Percentiles rank a stretch among this genome's conserved stretches.
phyloP scores from a whole-genome alignment of 2,888 invertebrate species.

The Myathropa florea region DNA sequence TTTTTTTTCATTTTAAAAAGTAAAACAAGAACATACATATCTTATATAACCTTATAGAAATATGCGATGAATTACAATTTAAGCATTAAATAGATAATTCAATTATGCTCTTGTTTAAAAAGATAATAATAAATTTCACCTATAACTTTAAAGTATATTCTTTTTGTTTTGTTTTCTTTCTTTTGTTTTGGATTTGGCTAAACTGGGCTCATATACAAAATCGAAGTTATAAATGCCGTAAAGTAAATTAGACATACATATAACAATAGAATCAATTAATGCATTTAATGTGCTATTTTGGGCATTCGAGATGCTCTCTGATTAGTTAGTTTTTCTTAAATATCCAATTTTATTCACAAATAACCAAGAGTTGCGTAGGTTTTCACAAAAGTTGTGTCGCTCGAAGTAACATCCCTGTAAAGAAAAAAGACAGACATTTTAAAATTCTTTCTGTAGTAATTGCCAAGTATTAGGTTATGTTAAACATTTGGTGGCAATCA shows the following conservation, averaged over 20 bases:
- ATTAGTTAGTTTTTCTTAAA: not conserved
- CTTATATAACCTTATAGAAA: constrained; percentile 66
- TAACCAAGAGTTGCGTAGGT: constrained; percentile 96
- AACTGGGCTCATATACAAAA: constrained; percentile 50
- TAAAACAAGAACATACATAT: constrained; percentile 47
- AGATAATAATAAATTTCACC: constrained; percentile 51
- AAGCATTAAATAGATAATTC: constrained; percentile 64
- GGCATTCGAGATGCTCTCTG: not conserved
- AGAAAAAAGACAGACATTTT: constrained; percentile 72
- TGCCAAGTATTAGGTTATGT: too few relatives aligned
- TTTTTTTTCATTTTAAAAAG: constrained; percentile 15
- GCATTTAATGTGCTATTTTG: constrained; percentile 4
- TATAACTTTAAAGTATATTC: not conserved
- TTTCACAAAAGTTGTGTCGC: constrained; percentile 95
- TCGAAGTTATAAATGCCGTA: constrained; percentile 19
- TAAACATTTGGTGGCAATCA: too few relatives aligned
- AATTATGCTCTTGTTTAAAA: constrained; percentile 35
- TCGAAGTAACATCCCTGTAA: constrained; percentile 90
- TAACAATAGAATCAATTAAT: constrained; percentile 56
- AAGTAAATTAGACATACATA: constrained; percentile 32
- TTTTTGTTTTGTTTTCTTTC: not conserved
- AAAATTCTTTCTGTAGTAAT: too few relatives aligned
- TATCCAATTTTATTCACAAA: constrained; percentile 83
- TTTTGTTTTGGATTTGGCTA: constrained; percentile 24
- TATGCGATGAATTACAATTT: constrained; percentile 69